phyloP scores from a whole-genome alignment of 1,140 invertebrate genomes.

The Anadara kagoshimensis region DNA sequence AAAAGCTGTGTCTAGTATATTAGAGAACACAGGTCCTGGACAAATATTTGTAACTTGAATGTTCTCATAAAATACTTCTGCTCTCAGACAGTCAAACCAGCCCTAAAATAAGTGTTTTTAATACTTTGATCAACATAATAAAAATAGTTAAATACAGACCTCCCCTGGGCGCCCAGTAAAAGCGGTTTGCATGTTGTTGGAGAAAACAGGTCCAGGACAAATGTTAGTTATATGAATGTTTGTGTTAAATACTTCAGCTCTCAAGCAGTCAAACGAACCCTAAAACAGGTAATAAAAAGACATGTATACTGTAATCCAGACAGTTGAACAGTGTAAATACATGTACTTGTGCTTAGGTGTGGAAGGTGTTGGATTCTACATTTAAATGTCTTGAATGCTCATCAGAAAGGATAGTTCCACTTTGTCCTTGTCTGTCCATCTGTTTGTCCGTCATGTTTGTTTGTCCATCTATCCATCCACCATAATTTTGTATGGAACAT shows the following conservation, averaged over 20 bases:
- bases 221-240: slow-evolving; percentile 82
- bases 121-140: no score
- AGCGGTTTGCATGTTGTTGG: slow-evolving; percentile 52
- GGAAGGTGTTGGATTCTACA: no score
- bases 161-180: neutral
- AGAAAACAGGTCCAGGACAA: slow-evolving; percentile 85
- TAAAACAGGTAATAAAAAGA: neutral
- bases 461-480: no score
- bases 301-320: slow-evolving; percentile 62
- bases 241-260: slow-evolving; percentile 72
- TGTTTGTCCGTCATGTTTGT: no score
- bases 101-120: slow-evolving; percentile 52
- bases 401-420: no score
- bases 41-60: slow-evolving; percentile 56
- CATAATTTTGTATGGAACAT: no score
- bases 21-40: slow-evolving; percentile 60
- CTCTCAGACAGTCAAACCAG: slow-evolving; percentile 49
- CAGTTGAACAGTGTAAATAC: no score
- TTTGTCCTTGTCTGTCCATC: no score
- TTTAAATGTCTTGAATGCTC: no score
- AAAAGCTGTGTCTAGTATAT: slow-evolving; percentile 51
- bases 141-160: neutral
- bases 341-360: no score
- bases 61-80: slow-evolving; percentile 39
- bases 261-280: slow-evolving; percentile 63